Conservation (phyloP, 2,113 vertebrate genomes). For the Aplodontia rufa region DNA sequence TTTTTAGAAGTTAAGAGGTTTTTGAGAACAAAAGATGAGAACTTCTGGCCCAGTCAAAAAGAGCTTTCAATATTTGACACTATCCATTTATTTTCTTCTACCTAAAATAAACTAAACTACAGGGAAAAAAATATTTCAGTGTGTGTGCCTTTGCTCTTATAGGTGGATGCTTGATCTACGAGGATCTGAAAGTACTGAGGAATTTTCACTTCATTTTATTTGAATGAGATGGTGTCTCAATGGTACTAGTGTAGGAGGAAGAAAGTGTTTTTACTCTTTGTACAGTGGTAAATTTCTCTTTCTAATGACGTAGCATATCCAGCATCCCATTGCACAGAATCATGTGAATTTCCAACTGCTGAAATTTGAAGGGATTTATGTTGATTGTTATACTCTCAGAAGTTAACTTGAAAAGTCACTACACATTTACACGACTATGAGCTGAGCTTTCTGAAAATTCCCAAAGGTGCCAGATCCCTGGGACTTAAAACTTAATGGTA, state of each 20-base stretch:
- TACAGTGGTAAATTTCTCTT: conserved; percentile 42
- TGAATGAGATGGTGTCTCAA: conserved; percentile 52
- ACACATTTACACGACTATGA: conserved; percentile 65
- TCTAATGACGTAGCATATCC: conserved; percentile 40
- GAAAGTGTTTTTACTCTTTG: neutral
- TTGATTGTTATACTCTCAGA: conserved; percentile 50
- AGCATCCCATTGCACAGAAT: conserved; percentile 33
- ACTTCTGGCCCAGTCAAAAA: neutral
- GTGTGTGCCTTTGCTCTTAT: neutral
- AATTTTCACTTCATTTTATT: neutral
- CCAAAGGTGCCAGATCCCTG: conserved; percentile 20
- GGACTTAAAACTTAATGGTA: conserved; percentile 50
- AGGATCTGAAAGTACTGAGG: neutral
- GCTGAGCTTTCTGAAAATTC: conserved; percentile 59
- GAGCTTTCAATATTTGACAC: conserved; percentile 10
- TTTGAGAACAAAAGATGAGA: neutral
- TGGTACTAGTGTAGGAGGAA: neutral
- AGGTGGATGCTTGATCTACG: neutral
- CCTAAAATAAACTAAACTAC: conserved; percentile 11
- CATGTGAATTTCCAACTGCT: conserved; percentile 48
- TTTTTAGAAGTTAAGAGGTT: neutral
- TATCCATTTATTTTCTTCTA: conserved; percentile 22
- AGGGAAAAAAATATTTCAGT: neutral
- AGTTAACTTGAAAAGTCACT: conserved; percentile 63
- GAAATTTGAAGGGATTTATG: conserved; percentile 56